phyloP scores from a whole-genome alignment of 2,113 vertebrate genomes.

The Nettapus auritus region DNA sequence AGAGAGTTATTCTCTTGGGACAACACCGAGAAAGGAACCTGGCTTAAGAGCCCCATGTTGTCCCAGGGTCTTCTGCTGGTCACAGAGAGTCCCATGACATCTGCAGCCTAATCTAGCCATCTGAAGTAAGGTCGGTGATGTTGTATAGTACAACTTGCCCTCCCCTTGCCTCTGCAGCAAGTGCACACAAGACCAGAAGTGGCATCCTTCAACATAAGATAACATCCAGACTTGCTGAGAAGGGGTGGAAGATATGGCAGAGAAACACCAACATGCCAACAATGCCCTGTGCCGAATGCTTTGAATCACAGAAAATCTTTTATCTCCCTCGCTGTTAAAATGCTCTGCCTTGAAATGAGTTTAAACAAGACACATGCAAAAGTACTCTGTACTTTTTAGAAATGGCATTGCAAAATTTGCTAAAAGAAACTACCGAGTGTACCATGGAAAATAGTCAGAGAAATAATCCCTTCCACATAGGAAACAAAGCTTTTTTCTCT shows the following conservation, averaged over 20 bases:
- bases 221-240: background rate
- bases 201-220: background rate
- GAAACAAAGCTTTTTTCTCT: background rate
- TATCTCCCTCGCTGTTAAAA: background rate
- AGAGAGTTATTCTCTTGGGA: background rate
- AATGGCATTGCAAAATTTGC: background rate
- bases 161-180: background rate
- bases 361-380: background rate
- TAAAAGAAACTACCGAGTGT: background rate
- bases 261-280: background rate
- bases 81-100: background rate
- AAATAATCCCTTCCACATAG: background rate
- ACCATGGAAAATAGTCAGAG: background rate
- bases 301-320: background rate
- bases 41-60: background rate
- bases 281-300: background rate
- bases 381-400: background rate
- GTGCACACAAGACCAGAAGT: background rate
- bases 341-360: background rate
- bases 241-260: background rate
- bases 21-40: background rate
- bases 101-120: background rate
- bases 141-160: background rate
- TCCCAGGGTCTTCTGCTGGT: fast-evolving
- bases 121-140: background rate